Evolutionary conservation across 2,888 invertebrate species (phyloP).

Genomic region (Psylliodes chrysocephalus): DNA sequence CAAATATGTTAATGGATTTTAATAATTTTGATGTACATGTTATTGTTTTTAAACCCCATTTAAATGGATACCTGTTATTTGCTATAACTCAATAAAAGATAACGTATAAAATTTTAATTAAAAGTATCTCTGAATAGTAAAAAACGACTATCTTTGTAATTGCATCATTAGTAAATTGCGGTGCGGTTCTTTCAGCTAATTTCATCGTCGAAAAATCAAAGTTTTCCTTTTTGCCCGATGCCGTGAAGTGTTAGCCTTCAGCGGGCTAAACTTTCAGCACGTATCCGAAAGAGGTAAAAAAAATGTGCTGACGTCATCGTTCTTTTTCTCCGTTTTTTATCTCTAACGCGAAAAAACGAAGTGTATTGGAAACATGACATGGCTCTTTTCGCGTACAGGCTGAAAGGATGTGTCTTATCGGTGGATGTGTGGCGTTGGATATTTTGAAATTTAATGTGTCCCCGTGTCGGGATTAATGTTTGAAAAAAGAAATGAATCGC

Average conservation of each 20-base stretch:
- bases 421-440: background rate
- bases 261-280: background rate
- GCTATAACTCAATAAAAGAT: too few species aligned
- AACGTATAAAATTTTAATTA: too few species aligned
- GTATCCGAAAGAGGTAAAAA: conserved; percentile 3
- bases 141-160: too few species aligned
- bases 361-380: conserved; percentile 29
- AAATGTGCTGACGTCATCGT: conserved; percentile 17
- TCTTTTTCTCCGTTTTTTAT: conserved; percentile 20
- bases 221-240: background rate
- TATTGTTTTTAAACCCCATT: too few species aligned
- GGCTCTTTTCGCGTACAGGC: conserved; percentile 14
- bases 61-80: too few species aligned
- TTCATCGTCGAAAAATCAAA: background rate
- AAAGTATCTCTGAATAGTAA: too few species aligned
- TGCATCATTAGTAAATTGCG: too few species aligned
- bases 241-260: background rate
- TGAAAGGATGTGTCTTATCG: conserved; percentile 15
- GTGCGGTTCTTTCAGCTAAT: background rate
- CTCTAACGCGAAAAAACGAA: conserved; percentile 13
- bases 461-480: background rate
- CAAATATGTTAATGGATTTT: too few species aligned
- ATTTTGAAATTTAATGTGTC: background rate
- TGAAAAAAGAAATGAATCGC: too few species aligned
- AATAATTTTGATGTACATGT: too few species aligned